Conservation (phyloP, 1,140 invertebrate genomes). For the Trinorchestia longiramus region DNA sequence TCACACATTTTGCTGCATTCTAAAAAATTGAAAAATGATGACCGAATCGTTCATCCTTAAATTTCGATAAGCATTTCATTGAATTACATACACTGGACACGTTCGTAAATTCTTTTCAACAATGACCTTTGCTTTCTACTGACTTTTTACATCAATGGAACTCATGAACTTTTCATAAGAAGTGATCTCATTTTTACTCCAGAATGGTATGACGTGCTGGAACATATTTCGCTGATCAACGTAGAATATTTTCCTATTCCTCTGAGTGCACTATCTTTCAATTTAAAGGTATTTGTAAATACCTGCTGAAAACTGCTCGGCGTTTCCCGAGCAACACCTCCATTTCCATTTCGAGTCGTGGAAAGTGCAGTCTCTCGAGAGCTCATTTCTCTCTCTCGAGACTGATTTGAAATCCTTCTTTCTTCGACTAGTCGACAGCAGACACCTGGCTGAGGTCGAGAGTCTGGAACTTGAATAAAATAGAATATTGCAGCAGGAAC, state of each 20-base stretch:
- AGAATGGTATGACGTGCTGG: not conserved
- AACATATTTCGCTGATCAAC: not conserved
- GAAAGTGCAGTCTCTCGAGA: not conserved
- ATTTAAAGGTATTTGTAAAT: not conserved
- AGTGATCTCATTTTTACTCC: not conserved
- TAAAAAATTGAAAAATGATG: too few species aligned
- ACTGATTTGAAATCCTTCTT: slow-evolving; percentile 9
- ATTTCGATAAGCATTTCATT: too few species aligned
- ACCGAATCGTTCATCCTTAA: too few species aligned
- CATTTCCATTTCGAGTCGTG: not conserved
- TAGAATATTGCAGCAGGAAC: too few species aligned
- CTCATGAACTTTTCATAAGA: not conserved
- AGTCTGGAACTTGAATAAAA: not conserved
- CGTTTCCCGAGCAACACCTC: not conserved
- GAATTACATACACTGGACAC: too few species aligned
- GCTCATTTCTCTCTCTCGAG: not conserved
- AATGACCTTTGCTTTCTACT: too few species aligned
- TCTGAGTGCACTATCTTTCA: not conserved
- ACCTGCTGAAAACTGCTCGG: not conserved
- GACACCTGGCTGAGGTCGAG: not conserved
- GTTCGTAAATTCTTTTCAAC: too few species aligned
- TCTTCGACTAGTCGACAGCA: not conserved
- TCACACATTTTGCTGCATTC: too few species aligned
- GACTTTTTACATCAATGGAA: too few species aligned
- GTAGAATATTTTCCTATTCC: not conserved